phyloP scores from a whole-genome alignment of 2,888 invertebrate species.

The Sussaba pulchella region DNA sequence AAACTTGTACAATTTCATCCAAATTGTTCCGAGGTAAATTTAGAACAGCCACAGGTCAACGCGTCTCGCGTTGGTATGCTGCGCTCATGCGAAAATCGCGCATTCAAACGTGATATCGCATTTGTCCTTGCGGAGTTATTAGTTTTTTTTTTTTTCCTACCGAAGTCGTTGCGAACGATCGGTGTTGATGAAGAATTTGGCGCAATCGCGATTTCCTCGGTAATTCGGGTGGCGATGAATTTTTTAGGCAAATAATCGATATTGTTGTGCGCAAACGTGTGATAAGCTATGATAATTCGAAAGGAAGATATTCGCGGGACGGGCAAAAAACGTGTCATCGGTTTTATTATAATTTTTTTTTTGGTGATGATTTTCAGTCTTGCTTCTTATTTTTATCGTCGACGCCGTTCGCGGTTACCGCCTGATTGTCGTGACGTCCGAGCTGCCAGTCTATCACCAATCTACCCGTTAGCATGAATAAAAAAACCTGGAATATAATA shows the following conservation, averaged over 20 bases:
- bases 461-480: constrained; percentile 96
- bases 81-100: constrained; percentile 27
- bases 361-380: constrained; percentile 81
- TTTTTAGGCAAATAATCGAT: constrained; percentile 24
- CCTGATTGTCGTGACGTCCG: constrained; percentile 84
- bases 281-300: constrained; percentile 26
- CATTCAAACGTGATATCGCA: constrained; percentile 1
- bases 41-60: constrained; percentile 63
- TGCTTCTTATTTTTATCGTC: constrained; percentile 85
- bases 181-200: constrained; percentile 1
- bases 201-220: constrained; percentile 3
- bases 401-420: constrained; percentile 83
- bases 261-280: constrained; percentile 48
- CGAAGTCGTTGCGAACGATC: constrained; percentile 11
- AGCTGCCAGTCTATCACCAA: constrained; percentile 93
- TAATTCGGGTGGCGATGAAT: neutral
- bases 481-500: constrained; percentile 87
- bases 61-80: neutral
- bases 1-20: constrained; percentile 65
- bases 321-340: constrained; percentile 43
- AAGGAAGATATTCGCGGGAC: constrained; percentile 50
- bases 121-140: neutral
- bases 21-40: constrained; percentile 63
- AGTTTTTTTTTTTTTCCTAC: neutral
- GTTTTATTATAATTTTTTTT: constrained; percentile 29